These are phyloP conservation scores for Allacma fusca DNA, from an alignment of 2,888 invertebrate genomes.

Conservation along the genomic window DNA sequence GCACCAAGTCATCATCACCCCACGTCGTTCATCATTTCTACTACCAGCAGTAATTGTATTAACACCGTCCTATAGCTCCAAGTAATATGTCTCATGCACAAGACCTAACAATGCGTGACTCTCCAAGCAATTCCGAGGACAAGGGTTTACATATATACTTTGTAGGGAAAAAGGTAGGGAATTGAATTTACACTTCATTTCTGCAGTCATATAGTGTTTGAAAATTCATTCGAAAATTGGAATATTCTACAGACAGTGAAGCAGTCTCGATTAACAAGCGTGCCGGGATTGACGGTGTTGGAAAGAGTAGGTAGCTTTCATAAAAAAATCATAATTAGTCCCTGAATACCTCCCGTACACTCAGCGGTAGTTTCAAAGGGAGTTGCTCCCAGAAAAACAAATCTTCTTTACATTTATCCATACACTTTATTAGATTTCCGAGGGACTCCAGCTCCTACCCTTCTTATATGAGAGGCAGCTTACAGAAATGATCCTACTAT, in stretches of 20 bases:
- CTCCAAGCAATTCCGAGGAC: too few relatives aligned
- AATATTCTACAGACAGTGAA: background rate
- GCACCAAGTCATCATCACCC: slow-evolving; percentile 8
- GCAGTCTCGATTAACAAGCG: background rate
- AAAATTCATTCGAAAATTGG: background rate
- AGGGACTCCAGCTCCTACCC: too few relatives aligned
- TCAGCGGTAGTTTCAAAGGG: background rate
- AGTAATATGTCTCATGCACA: too few relatives aligned
- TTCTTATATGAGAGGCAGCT: too few relatives aligned
- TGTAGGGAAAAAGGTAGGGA: background rate
- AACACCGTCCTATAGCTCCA: background rate
- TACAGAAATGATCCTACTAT: too few relatives aligned
- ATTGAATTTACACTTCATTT: slow-evolving; percentile 3
- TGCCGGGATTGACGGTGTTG: background rate
- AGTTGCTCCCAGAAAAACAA: background rate
- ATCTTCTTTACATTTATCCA: too few relatives aligned
- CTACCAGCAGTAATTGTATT: background rate
- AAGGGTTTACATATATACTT: background rate
- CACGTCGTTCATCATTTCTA: background rate
- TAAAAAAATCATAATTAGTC: slow-evolving; percentile 11
- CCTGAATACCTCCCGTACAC: slow-evolving; percentile 2
- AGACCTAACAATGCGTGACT: too few relatives aligned
- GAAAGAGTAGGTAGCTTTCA: too few relatives aligned
- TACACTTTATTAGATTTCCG: too few relatives aligned
- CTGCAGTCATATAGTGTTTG: background rate